Percentiles rank a stretch among this genome's conserved stretches.
phyloP scores from a whole-genome alignment of 2,797 vertebrate species.

The Neostethus bicornis region DNA sequence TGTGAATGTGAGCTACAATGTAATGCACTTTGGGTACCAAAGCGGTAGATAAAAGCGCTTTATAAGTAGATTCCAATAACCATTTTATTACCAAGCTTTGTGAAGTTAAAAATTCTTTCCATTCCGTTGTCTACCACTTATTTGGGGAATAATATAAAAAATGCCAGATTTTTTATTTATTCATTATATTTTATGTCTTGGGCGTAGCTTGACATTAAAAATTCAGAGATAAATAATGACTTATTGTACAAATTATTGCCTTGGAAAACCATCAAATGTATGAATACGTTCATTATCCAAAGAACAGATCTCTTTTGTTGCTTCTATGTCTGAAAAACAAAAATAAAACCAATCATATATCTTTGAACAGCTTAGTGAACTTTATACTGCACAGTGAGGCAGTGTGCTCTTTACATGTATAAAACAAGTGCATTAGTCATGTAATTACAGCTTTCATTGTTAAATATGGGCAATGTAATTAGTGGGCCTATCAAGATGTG shows the following conservation, averaged over 20 bases:
- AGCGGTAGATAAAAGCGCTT: no score
- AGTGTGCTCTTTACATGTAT: conserved; percentile 13
- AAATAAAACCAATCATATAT: conserved; percentile 1
- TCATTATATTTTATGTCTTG: no score
- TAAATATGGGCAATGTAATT: conserved; percentile 67
- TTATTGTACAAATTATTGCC: conserved; percentile 11
- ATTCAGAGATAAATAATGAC: conserved; percentile 6
- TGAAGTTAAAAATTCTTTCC: no score
- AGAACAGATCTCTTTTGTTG: conserved; percentile 26
- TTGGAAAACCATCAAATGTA: conserved; percentile 2
- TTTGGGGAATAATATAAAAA: no score
- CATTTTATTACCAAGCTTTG: no score
- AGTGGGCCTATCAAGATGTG: conserved; percentile 62
- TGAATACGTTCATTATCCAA: conserved; percentile 14
- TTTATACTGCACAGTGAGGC: conserved; percentile 10
- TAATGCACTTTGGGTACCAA: no score
- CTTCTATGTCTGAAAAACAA: conserved; percentile 3
- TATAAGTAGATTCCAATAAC: no score
- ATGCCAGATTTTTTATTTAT: no score
- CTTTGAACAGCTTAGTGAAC: conserved; percentile 2
- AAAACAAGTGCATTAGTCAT: conserved; percentile 51
- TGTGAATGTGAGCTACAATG: no score
- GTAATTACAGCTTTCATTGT: conserved; percentile 63
- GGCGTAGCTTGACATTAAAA: conserved; percentile 23
- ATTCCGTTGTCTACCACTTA: no score